Evolutionary conservation across 2,888 invertebrate genomes (phyloP).

Genomic region (Athrips mouffetella): DNA sequence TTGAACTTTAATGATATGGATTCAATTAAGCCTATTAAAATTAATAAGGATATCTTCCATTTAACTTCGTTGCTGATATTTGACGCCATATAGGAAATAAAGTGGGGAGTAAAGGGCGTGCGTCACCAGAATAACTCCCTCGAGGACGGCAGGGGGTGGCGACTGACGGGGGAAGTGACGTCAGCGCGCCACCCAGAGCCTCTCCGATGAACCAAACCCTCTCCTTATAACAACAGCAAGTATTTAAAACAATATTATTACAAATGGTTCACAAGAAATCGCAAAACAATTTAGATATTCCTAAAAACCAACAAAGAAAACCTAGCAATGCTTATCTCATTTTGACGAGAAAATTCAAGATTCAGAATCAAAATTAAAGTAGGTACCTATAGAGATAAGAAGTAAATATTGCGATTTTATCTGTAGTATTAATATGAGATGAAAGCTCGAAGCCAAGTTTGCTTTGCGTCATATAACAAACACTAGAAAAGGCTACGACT

Average conservation of each 20-base stretch:
- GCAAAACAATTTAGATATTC: neutral
- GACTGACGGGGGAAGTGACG: slow-evolving; percentile 39
- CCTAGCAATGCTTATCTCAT: no score
- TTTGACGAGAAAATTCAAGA: no score
- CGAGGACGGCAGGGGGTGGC: slow-evolving; percentile 33
- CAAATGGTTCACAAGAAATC: slow-evolving; percentile 20
- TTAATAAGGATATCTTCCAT: slow-evolving; percentile 36
- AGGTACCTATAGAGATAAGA: no score
- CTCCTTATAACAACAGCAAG: slow-evolving; percentile 26
- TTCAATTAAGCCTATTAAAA: no score
- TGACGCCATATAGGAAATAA: slow-evolving; percentile 26
- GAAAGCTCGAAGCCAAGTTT: no score
- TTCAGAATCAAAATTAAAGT: no score
- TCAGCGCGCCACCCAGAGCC: slow-evolving; percentile 32
- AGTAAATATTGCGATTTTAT: no score
- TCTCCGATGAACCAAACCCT: slow-evolving; percentile 14
- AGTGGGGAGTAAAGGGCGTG: slow-evolving; percentile 44
- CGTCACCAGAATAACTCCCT: slow-evolving; percentile 54
- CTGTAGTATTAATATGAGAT: no score
- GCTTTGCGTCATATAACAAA: slow-evolving; percentile 1
- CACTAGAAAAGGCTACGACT: neutral
- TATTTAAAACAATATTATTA: slow-evolving; percentile 11
- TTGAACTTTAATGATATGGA: no score
- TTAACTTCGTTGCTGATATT: slow-evolving; percentile 13
- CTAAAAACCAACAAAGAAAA: neutral